Percentiles rank a stretch among this genome's conserved stretches.
phyloP scores from a whole-genome alignment of 37 sponge, comb jelly and placozoan species.

The Beroe ovata region DNA sequence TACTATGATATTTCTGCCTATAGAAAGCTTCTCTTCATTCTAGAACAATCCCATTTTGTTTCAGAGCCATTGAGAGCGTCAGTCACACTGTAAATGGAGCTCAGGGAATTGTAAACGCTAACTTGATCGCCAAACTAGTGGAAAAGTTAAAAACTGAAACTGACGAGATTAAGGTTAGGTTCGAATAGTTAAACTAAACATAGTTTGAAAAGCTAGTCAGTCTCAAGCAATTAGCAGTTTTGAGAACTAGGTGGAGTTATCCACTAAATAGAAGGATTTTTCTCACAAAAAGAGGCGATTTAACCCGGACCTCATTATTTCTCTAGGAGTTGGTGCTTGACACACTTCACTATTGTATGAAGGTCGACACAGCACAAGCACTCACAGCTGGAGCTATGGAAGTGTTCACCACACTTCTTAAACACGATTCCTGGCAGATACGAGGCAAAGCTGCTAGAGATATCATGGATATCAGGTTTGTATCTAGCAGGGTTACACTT shows the following conservation, averaged over 20 bases:
- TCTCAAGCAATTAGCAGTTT: not conserved
- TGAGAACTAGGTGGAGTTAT: not conserved
- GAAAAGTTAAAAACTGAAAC: conserved; percentile 69
- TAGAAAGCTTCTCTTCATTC: too few species aligned
- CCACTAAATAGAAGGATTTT: not conserved
- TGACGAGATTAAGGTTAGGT: conserved; percentile 53
- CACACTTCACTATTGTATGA: conserved; percentile 89
- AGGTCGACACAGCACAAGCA: conserved; percentile 75
- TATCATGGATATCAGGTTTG: conserved; percentile 78
- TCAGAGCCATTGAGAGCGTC: conserved; percentile 57
- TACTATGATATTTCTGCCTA: not conserved
- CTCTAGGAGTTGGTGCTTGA: conserved; percentile 80
- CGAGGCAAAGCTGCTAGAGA: conserved; percentile 87
- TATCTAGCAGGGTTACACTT: too few species aligned
- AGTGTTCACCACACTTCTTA: conserved; percentile 71
- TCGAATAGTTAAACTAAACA: not conserved
- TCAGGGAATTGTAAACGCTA: conserved; percentile 53
- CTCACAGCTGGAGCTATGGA: conserved; percentile 75
- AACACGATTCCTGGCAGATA: conserved; percentile 40
- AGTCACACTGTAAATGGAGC: conserved; percentile 61
- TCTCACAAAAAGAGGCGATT: too few species aligned
- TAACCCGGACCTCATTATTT: too few species aligned
- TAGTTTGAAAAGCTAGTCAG: not conserved
- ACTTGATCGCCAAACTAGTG: conserved; percentile 67
- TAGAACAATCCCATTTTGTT: too few species aligned